Conservation (phyloP, 2,888 invertebrate species). For the Lasioglossum vierecki region DNA sequence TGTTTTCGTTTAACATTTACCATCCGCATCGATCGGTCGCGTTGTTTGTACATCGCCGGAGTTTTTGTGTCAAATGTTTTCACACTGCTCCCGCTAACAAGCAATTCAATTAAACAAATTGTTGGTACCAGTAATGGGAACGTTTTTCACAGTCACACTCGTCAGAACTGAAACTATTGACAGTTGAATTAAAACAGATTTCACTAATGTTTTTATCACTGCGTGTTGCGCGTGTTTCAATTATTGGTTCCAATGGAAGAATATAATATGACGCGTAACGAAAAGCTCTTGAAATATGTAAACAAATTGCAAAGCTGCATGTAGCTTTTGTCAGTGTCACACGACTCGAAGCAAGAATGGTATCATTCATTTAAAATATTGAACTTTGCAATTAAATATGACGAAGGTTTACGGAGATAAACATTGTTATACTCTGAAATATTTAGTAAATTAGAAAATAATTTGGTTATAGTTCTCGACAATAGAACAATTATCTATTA, state of each 20-base stretch:
- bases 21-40: background rate
- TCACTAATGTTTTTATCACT: background rate
- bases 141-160: background rate
- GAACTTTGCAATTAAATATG: background rate
- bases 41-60: background rate
- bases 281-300: background rate
- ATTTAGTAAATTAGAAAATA: background rate
- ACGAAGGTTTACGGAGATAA: background rate
- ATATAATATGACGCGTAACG: background rate
- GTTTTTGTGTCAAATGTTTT: background rate
- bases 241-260: background rate
- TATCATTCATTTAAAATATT: background rate
- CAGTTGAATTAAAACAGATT: background rate
- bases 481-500: background rate
- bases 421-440: background rate
- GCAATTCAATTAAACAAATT: background rate
- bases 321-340: background rate
- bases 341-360: background rate
- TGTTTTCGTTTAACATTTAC: slow-evolving; percentile 4
- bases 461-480: background rate
- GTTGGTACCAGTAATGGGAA: background rate
- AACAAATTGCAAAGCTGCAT: background rate
- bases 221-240: background rate
- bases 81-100: slow-evolving; percentile 18
- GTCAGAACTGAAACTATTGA: background rate